Conservation (phyloP, 2,888 invertebrate genomes). For the Sarcophaga variegata region DNA sequence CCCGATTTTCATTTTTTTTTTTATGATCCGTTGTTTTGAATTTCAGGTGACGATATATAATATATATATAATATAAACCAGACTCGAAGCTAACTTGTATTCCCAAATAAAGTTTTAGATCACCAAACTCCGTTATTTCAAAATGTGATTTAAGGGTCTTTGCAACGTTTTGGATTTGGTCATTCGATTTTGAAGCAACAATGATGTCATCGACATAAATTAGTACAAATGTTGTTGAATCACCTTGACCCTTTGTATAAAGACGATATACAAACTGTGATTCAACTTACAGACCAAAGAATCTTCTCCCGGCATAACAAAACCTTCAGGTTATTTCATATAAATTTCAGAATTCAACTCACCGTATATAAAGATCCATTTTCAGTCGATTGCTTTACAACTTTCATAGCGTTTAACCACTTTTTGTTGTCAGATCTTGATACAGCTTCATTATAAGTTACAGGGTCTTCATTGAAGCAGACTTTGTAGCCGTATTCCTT, state of each 20-base stretch:
- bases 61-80: conserved; percentile 29
- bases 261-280: conserved; percentile 39
- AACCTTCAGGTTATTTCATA: conserved; percentile 49
- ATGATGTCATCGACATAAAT: too few relatives aligned
- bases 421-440: not conserved
- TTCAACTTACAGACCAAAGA: conserved; percentile 22
- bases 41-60: conserved; percentile 17
- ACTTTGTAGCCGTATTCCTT: too few relatives aligned
- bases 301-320: conserved; percentile 18
- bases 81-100: conserved; percentile 15
- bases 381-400: conserved; percentile 1
- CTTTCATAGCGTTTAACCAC: not conserved
- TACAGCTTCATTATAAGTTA: too few relatives aligned
- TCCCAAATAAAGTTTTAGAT: conserved; percentile 34
- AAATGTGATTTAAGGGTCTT: not conserved
- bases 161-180: conserved; percentile 4
- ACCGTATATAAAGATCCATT: conserved; percentile 40
- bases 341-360: conserved; percentile 38
- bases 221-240: not conserved
- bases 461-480: too few relatives aligned
- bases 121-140: not conserved
- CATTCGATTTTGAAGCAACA: not conserved
- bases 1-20: too few relatives aligned
- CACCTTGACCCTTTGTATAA: not conserved
- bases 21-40: conserved; percentile 17